Evolutionary conservation across 2,888 invertebrate genomes (phyloP).

Genomic region (Caenorhabditis panamensis): DNA sequence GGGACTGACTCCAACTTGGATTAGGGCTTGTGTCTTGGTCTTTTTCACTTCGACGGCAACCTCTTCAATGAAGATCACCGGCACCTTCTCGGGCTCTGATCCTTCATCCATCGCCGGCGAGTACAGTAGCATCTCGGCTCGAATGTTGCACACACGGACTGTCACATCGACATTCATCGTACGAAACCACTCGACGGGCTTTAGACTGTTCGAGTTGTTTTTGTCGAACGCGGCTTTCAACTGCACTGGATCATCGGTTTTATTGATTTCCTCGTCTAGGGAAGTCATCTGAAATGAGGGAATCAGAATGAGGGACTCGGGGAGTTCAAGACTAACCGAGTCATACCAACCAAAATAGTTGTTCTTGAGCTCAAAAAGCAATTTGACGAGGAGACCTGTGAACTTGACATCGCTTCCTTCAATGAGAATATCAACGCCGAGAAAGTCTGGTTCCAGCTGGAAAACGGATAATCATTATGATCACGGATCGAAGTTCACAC

Average conservation of each 20-base stretch:
- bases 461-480: conserved; percentile 82
- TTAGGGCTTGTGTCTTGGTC: conserved; percentile 90
- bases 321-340: conserved; percentile 70
- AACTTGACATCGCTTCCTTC: conserved; percentile 93
- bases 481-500: neutral
- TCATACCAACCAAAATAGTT: conserved; percentile 98
- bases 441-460: conserved; percentile 90
- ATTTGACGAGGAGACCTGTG: conserved; percentile 92
- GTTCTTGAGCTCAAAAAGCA: conserved; percentile 85
- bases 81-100: conserved; percentile 66
- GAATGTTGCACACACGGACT: conserved; percentile 89
- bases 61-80: conserved; percentile 73
- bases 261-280: conserved; percentile 40
- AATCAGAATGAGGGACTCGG: too few relatives aligned
- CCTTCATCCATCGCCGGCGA: conserved; percentile 58
- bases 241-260: conserved; percentile 33
- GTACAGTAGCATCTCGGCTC: conserved; percentile 86
- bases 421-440: conserved; percentile 93
- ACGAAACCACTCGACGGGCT: conserved; percentile 68
- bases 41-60: conserved; percentile 98
- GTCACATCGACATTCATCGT: conserved; percentile 72
- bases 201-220: conserved; percentile 32
- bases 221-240: conserved; percentile 57
- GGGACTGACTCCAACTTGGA: conserved; percentile 85
- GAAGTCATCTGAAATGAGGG: conserved; percentile 48